phyloP scores from a whole-genome alignment of 2,113 vertebrate species.

The Dolichotis patagonum region DNA sequence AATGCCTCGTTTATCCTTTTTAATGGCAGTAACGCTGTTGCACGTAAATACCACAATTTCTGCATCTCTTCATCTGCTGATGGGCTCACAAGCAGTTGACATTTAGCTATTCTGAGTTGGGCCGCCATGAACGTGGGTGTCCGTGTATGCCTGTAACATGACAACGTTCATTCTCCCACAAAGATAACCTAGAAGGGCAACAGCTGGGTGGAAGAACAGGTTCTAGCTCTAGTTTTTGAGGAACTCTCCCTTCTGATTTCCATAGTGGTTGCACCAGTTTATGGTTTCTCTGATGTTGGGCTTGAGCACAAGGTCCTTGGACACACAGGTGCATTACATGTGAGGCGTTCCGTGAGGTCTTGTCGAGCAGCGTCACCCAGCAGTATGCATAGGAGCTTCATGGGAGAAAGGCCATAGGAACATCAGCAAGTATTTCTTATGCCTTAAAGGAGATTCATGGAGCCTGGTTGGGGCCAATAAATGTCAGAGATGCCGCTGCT shows the following conservation, averaged over 20 bases:
- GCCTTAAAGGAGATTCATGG: neutral
- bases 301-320: neutral
- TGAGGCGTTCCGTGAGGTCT: neutral
- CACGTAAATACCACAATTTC: neutral
- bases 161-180: no score
- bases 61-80: neutral
- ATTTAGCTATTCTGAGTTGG: neutral
- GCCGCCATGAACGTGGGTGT: neutral
- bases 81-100: neutral
- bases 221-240: neutral
- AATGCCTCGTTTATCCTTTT: neutral
- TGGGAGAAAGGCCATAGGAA: neutral
- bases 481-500: neutral
- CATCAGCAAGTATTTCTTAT: neutral
- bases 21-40: neutral
- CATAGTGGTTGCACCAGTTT: neutral
- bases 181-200: neutral
- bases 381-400: neutral
- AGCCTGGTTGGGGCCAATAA: neutral
- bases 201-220: neutral
- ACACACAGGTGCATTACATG: neutral
- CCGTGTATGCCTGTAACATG: neutral
- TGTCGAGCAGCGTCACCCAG: neutral
- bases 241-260: neutral
- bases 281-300: neutral